phyloP scores from a whole-genome alignment of 1,140 invertebrate species.

The Dysdera silvatica region DNA sequence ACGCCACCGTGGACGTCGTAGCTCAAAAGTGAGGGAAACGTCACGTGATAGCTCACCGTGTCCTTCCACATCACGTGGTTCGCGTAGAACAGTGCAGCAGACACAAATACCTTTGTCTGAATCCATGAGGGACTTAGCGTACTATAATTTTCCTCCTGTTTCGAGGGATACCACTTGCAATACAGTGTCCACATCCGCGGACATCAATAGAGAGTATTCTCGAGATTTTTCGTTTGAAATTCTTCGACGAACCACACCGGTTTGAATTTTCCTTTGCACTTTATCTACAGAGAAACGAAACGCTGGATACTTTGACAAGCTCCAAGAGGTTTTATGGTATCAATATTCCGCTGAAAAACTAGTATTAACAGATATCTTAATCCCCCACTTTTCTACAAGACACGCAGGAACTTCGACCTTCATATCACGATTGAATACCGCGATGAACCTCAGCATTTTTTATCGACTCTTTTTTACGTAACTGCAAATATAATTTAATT shows the following conservation, averaged over 20 bases:
- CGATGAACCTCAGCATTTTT: too few species aligned
- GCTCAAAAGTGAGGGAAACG: not conserved
- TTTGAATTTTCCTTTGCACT: too few species aligned
- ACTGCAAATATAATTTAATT: too few species aligned
- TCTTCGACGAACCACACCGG: conserved; percentile 49
- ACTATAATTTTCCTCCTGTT: conserved; percentile 37
- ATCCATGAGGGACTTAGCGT: conserved; percentile 37
- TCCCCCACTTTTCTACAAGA: too few species aligned
- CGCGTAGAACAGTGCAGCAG: not conserved
- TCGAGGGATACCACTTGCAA: conserved; percentile 49
- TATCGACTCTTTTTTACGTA: too few species aligned
- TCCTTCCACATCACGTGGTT: not conserved
- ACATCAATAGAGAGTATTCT: conserved; percentile 47
- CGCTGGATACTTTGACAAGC: too few species aligned
- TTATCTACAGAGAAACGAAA: too few species aligned
- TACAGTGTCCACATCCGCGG: conserved; percentile 52
- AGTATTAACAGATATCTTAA: too few species aligned
- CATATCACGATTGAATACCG: too few species aligned
- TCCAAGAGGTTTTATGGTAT: too few species aligned
- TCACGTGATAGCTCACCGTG: conserved; percentile 30
- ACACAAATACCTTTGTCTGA: conserved; percentile 29
- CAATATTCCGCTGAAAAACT: too few species aligned
- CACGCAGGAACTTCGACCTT: too few species aligned
- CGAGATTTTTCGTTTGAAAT: conserved; percentile 44
- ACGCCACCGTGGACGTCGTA: conserved; percentile 23